phyloP scores from a whole-genome alignment of 2,113 vertebrate genomes.

The Empidonax alnorum region DNA sequence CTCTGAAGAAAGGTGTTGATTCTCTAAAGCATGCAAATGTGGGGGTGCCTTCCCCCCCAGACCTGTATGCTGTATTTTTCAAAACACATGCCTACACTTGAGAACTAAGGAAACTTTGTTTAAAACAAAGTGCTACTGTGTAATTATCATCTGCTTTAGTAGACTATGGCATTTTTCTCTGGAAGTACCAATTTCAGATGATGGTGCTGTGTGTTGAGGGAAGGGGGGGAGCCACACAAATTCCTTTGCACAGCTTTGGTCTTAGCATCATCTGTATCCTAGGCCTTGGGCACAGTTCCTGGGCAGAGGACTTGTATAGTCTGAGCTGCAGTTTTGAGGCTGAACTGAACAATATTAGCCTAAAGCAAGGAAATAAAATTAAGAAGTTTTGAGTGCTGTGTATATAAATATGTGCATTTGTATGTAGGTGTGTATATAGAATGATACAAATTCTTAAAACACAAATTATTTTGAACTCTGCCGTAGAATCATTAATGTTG shows the following conservation, averaged over 20 bases:
- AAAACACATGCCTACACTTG: neutral
- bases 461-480: neutral
- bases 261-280: neutral
- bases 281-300: neutral
- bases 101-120: neutral
- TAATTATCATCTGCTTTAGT: neutral
- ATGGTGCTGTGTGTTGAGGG: rapidly evolving
- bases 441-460: neutral
- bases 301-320: neutral
- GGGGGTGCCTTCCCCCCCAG: neutral
- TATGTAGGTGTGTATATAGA: neutral
- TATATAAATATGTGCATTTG: neutral
- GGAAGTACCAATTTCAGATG: rapidly evolving
- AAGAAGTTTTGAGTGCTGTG: neutral
- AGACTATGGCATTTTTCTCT: neutral
- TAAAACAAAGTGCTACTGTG: neutral
- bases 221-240: neutral
- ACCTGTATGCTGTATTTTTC: neutral
- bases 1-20: neutral
- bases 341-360: neutral
- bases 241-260: neutral
- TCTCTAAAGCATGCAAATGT: neutral
- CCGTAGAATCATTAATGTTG: neutral
- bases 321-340: neutral
- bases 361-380: neutral